Percentiles rank a stretch among this genome's conserved stretches.
phyloP scores from a whole-genome alignment of 2,113 vertebrate genomes.

The Oncorhynchus gorbuscha region DNA sequence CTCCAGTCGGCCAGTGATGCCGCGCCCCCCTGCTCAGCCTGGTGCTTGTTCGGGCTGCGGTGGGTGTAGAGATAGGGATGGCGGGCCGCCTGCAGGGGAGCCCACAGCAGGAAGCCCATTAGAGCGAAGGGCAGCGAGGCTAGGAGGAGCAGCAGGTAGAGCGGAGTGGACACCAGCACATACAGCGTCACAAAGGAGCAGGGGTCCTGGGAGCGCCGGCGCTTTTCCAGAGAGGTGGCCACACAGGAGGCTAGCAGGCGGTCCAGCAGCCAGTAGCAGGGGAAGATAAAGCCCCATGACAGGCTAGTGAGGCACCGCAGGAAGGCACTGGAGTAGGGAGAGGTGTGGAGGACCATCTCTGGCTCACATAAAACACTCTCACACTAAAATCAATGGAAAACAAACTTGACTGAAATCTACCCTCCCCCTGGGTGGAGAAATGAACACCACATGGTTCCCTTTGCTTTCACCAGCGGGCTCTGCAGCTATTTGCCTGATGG shows the following conservation, averaged over 20 bases:
- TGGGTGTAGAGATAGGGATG: conserved; percentile 89
- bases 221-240: conserved; percentile 89
- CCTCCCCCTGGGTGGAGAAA: conserved; percentile 56
- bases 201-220: conserved; percentile 85
- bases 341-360: conserved; percentile 93
- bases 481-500: conserved; percentile 24
- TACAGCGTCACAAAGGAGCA: conserved; percentile 90
- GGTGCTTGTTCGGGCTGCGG: conserved; percentile 78
- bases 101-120: conserved; percentile 92
- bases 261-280: conserved; percentile 94
- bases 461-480: conserved; percentile 34
- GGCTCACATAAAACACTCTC: conserved; percentile 7
- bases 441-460: conserved; percentile 53
- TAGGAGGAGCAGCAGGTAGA: conserved; percentile 88
- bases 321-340: conserved; percentile 93
- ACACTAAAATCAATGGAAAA: conserved; percentile 18
- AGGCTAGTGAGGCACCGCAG: conserved; percentile 87
- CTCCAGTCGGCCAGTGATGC: conserved; percentile 82
- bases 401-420: conserved; percentile 33
- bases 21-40: conserved; percentile 69
- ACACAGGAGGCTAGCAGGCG: conserved; percentile 88
- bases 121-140: conserved; percentile 89
- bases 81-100: conserved; percentile 85
- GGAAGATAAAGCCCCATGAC: conserved; percentile 96
- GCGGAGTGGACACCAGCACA: conserved; percentile 82